Percentiles rank a stretch among this genome's conserved stretches.
These are phyloP conservation scores for Cephus nigrinus DNA, from an alignment of 2,888 invertebrate genomes.

Conservation along the genomic window DNA sequence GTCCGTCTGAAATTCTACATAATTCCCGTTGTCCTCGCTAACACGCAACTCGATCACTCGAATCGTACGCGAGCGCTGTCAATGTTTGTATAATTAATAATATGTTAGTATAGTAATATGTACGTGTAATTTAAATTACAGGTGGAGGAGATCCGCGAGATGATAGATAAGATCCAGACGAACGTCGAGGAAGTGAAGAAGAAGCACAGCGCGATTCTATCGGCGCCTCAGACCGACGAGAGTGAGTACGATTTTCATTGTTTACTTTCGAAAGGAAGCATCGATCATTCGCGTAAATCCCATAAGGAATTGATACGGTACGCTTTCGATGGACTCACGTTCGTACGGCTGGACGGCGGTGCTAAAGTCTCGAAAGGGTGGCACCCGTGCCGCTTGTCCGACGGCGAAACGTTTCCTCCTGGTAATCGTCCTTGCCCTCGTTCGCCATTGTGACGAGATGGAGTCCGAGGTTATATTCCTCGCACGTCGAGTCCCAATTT, in stretches of 20 bases:
- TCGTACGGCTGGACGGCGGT: neutral
- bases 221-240: constrained; percentile 98
- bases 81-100: neutral
- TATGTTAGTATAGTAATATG: neutral
- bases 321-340: neutral
- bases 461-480: constrained; percentile 20
- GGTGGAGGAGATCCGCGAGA: constrained; percentile 99
- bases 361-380: neutral
- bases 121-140: constrained; percentile 61
- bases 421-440: constrained; percentile 38
- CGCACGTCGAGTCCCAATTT: constrained; percentile 8
- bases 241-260: constrained; percentile 75
- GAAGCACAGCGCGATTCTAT: constrained; percentile 99
- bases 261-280: neutral
- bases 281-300: neutral
- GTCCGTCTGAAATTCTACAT: too few relatives aligned
- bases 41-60: neutral
- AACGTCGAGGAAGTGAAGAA: constrained; percentile 99
- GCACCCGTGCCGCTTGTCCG: neutral
- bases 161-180: constrained; percentile 99
- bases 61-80: neutral
- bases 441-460: constrained; percentile 21
- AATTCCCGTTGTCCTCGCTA: neutral
- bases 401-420: neutral
- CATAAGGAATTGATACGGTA: neutral